phyloP scores from a whole-genome alignment of 2,888 invertebrate species.

The Tinea trinotella region DNA sequence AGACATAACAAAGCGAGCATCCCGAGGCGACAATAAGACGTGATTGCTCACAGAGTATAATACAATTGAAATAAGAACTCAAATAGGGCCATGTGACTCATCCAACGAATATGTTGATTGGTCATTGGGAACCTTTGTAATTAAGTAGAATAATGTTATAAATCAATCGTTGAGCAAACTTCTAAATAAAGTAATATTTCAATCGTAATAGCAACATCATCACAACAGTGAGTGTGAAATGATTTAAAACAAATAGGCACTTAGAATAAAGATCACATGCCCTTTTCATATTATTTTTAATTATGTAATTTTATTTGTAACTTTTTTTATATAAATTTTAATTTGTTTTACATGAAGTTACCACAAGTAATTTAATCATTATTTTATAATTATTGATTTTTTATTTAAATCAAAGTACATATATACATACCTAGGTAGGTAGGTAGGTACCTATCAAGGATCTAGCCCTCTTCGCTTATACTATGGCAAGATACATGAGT shows the following conservation, averaged over 20 bases:
- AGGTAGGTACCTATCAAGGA: no score
- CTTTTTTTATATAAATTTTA: no score
- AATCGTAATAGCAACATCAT: no score
- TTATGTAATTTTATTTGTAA: no score
- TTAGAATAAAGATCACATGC: no score
- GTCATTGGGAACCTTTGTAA: constrained; percentile 32
- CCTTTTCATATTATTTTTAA: no score
- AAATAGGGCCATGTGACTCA: constrained; percentile 51
- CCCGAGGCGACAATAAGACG: constrained; percentile 62
- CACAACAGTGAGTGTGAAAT: background rate
- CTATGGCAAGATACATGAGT: background rate
- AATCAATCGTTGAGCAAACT: constrained; percentile 1
- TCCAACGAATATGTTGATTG: constrained; percentile 50
- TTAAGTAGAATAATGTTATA: constrained; percentile 7
- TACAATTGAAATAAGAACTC: constrained; percentile 58
- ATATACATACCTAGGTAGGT: no score
- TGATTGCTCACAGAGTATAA: constrained; percentile 62
- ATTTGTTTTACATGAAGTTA: no score
- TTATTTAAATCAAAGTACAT: no score
- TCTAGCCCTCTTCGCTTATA: background rate
- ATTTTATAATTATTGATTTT: no score
- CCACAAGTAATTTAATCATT: no score
- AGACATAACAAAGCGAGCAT: constrained; percentile 47
- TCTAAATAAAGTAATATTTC: background rate
- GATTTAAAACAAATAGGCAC: no score